Percentiles rank a stretch among this genome's conserved stretches.
Conservation (phyloP, 2,888 invertebrate genomes). For the Eueremaeus valkanovi region DNA sequence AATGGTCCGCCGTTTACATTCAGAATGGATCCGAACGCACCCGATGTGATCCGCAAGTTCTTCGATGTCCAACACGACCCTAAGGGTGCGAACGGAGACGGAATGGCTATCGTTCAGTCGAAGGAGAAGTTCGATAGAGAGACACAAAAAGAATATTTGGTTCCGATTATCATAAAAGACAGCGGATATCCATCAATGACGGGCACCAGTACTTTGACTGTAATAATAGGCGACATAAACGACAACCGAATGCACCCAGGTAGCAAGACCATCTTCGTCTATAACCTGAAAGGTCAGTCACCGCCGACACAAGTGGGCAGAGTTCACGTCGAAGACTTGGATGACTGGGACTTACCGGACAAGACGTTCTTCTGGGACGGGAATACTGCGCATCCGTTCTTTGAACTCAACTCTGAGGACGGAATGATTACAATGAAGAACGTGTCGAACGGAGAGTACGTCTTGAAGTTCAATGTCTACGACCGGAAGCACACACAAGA, state of each 20-base stretch:
- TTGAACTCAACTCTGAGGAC: conserved; percentile 81
- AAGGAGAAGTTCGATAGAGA: conserved; percentile 89
- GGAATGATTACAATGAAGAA: conserved; percentile 95
- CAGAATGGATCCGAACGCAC: conserved; percentile 84
- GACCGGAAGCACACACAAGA: conserved; percentile 93
- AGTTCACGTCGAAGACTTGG: conserved; percentile 93
- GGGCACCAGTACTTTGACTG: conserved; percentile 89
- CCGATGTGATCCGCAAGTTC: conserved; percentile 85
- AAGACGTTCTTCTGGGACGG: conserved; percentile 95
- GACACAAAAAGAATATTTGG: conserved; percentile 89
- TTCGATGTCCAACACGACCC: conserved; percentile 96
- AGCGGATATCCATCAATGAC: conserved; percentile 94
- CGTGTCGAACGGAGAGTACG: conserved; percentile 69
- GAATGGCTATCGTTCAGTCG: conserved; percentile 95
- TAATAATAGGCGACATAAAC: conserved; percentile 95
- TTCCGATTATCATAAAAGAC: conserved; percentile 96
- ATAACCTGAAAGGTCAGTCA: conserved; percentile 75
- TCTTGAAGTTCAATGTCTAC: conserved; percentile 67
- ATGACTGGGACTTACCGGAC: conserved; percentile 97
- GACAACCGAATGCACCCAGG: conserved; percentile 99
- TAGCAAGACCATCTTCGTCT: conserved; percentile 90
- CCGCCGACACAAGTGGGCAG: conserved; percentile 87
- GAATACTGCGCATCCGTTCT: conserved; percentile 71
- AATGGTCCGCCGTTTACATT: conserved; percentile 97
- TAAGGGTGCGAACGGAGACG: conserved; percentile 94